These are phyloP conservation scores for Zoanthus gigantus DNA, from an alignment of 92 coral and sea anemone genomes.

Conservation along the genomic window DNA sequence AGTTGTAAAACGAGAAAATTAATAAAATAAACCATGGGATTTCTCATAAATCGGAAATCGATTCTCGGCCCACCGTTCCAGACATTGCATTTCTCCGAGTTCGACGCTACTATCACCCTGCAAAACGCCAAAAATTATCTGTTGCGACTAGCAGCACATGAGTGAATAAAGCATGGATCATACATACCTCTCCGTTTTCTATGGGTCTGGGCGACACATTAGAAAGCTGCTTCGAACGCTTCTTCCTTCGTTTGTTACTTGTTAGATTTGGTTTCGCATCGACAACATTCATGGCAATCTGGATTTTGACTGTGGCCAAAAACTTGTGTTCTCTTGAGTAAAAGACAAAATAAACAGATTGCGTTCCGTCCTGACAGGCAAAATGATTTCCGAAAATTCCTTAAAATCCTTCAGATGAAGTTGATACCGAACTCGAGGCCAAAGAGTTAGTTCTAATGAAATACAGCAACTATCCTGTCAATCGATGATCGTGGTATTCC, in stretches of 20 bases:
- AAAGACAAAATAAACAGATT: conserved; percentile 20
- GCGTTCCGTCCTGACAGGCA: neutral
- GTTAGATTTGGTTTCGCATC: conserved; percentile 51
- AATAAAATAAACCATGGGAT: neutral
- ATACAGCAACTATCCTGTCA: conserved; percentile 24
- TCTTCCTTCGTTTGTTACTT: conserved; percentile 48
- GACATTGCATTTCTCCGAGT: conserved; percentile 1
- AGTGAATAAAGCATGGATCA: neutral
- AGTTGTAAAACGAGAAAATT: neutral
- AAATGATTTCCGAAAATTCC: neutral
- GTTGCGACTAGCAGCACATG: conserved; percentile 3
- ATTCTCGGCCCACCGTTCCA: conserved; percentile 13
- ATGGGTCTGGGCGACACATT: conserved; percentile 26
- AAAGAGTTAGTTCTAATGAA: conserved; percentile 23
- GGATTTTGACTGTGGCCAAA: neutral
- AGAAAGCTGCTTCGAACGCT: conserved; percentile 39
- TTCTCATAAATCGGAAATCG: conserved; percentile 44
- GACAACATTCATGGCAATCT: conserved; percentile 40
- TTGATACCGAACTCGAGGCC: conserved; percentile 2
- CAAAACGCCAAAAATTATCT: conserved; percentile 39
- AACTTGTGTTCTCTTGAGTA: conserved; percentile 27
- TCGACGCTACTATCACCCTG: conserved; percentile 3
- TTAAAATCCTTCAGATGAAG: conserved; percentile 2
- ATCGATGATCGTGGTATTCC: conserved; percentile 47
- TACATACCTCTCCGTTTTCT: conserved; percentile 48